Evolutionary conservation across 2,888 invertebrate species (phyloP), one percentile per base, ranked within the genome.

Genomic region (Deilephila elpenor): DNA sequence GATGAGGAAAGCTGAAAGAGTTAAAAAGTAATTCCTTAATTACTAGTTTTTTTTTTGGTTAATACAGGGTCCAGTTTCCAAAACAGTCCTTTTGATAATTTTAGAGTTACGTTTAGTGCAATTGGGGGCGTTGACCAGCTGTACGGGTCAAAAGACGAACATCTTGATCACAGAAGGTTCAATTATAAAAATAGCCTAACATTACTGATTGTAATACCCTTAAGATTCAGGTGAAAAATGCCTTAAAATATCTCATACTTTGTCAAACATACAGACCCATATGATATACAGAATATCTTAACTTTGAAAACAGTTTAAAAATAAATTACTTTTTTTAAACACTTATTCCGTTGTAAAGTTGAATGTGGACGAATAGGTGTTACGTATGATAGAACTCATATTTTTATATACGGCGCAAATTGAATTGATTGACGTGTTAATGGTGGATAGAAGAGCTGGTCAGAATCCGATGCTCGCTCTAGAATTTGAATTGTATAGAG

Each of bases 61-160:
- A 51, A 44, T 1, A 67, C 7, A 51, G 17, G 44, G 17, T 67
- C 25, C n/a, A 62, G 51, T 51, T 67, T 17, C 67, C 67, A 5
- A 67, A 51, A 67, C 44, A 51, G 44, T 51, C 14, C 14, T 67
- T 67, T 67, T 67, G 67, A 67, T 62, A 19, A 62, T 34, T 62
- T 62, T 62, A n/a, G 34, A 67, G 25, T 17, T 25, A 44, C 17
- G 25, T 67, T 20, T 29, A 25, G 20, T 8, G 25, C 51, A 25
- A 25, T 51, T 67, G 67, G 51, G 67, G 64, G 20, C 44, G 37
- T 4, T 51, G 67, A 6, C n/a, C 7, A 19, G 4, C n/a, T n/a
- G 34, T 37, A n/a, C n/a, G 1, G 32, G 29, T 29, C 25, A 34
- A 29, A 8, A 14, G 17, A 60, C 44, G 60, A n/a, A 25, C 29